Base-by-base conservation (phyloP, 2,113 vertebrate species). In the Tyto alba region DNA sequence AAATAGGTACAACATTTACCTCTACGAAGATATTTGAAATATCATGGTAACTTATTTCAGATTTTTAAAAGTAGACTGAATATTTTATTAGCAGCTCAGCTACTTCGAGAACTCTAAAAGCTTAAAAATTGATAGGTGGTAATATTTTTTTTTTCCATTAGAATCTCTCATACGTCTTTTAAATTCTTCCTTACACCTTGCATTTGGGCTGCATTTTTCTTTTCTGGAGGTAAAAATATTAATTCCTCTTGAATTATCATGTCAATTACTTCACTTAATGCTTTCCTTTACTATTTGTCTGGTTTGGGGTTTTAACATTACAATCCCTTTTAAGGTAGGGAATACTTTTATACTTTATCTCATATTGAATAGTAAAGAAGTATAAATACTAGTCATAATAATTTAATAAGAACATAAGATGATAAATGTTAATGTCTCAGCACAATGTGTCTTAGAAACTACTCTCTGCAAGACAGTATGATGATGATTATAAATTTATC, bases 361-460 rank as follows among this genome's bases (percentile, higher is more conserved):
- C 19, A 43, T 67, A 91, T 72, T 82, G 93, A 85, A 90, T 23
- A 67, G 29, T 36, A 64, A 91, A 96, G 41, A 69, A 80, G 47
- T 88, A 60, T 66, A 80, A 81, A 88, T 77, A 67, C 34, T 13
- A 67, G 17, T 93, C 34, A 85, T 69, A 85, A 73, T 79, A 91
- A 96, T 85, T 84, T 64, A 92, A 60, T 68, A 91, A 82, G 69
- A 88, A 89, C 48, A 32, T 68, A 87, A 78, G 77, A 79, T 82
- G 66, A 93, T 77, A 86, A 84, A 95, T 52, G 18, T 62, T 77
- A 90, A 83, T 64, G 69, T 76, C 71, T 88, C 40, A 73, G 82
- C 55, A 93, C 53, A 79, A 76, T 80, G 62, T 88, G 50, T 89
- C 81, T 95, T 88, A 85, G 76, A 93, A 93, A 88, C 67, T 63